Conservation (phyloP, 92 coral and sea anemone genomes). For the Metridium senile region DNA sequence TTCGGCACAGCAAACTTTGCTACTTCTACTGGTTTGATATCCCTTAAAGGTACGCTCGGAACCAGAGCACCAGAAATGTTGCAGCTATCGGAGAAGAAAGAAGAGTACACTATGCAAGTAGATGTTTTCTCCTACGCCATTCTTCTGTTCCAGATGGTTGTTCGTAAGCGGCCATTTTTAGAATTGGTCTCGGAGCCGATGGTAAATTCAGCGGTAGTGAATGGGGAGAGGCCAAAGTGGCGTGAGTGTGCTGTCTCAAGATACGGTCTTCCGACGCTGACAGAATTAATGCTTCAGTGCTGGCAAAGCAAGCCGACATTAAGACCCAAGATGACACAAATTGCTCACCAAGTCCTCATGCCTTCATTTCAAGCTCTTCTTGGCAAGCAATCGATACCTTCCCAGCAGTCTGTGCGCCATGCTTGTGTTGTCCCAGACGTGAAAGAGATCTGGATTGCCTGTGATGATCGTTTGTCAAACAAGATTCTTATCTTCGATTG, state of each 20-base stretch:
- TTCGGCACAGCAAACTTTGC: constrained; percentile 98
- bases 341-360: constrained; percentile 80
- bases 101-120: constrained; percentile 80
- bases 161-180: constrained; percentile 74
- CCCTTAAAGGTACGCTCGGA: constrained; percentile 75
- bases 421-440: constrained; percentile 71
- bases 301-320: constrained; percentile 72
- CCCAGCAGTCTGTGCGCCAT: constrained; percentile 84
- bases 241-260: constrained; percentile 37
- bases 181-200: constrained; percentile 54
- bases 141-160: constrained; percentile 80
- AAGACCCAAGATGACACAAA: constrained; percentile 67
- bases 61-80: constrained; percentile 95
- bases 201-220: constrained; percentile 71
- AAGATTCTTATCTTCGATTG: constrained; percentile 73
- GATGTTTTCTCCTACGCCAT: constrained; percentile 92
- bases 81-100: constrained; percentile 64
- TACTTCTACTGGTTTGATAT: constrained; percentile 75
- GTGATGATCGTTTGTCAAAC: constrained; percentile 69
- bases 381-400: constrained; percentile 68
- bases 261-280: constrained; percentile 84
- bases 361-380: constrained; percentile 89
- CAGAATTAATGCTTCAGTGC: constrained; percentile 88
- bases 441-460: constrained; percentile 86
- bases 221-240: constrained; percentile 86